These are phyloP conservation scores for Trissolcus japonicus DNA, from an alignment of 2,888 invertebrate species.

Conservation along the genomic window DNA sequence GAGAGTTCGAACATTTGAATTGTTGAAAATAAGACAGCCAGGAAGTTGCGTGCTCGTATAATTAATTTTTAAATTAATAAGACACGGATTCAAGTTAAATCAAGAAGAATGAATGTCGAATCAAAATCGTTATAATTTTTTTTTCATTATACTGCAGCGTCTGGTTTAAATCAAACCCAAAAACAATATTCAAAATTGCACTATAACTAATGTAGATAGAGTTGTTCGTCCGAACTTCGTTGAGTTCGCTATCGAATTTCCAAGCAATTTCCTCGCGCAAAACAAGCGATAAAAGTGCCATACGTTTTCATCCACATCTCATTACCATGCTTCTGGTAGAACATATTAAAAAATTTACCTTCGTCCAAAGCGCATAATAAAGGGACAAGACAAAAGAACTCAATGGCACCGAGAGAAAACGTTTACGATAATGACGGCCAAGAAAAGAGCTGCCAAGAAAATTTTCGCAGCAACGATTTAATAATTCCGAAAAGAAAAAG, in stretches of 20 bases:
- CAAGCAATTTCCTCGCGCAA: slow-evolving; percentile 29
- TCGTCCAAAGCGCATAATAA: slow-evolving; percentile 63
- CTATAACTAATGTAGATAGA: no score
- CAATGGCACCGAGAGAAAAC: slow-evolving; percentile 42
- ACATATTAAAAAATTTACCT: slow-evolving; percentile 62
- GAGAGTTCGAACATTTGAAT: no score
- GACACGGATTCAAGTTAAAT: no score
- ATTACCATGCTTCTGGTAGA: slow-evolving; percentile 58
- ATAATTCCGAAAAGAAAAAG: slow-evolving; percentile 11
- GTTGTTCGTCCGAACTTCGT: slow-evolving; percentile 11
- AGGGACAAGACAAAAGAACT: slow-evolving; percentile 54
- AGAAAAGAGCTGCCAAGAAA: not conserved
- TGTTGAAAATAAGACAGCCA: no score
- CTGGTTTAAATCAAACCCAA: no score
- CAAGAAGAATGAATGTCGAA: no score
- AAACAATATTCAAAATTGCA: no score
- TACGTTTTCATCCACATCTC: slow-evolving; percentile 36
- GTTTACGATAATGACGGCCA: not conserved
- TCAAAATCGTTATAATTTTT: no score
- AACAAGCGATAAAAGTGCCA: slow-evolving; percentile 45
- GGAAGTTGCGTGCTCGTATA: no score
- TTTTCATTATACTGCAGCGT: no score
- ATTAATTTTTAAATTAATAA: no score
- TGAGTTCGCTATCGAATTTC: slow-evolving; percentile 12
- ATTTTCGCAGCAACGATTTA: slow-evolving; percentile 5